Evolutionary conservation across 2,797 vertebrate species (phyloP).

Genomic region (Macropus fuliginosus): DNA sequence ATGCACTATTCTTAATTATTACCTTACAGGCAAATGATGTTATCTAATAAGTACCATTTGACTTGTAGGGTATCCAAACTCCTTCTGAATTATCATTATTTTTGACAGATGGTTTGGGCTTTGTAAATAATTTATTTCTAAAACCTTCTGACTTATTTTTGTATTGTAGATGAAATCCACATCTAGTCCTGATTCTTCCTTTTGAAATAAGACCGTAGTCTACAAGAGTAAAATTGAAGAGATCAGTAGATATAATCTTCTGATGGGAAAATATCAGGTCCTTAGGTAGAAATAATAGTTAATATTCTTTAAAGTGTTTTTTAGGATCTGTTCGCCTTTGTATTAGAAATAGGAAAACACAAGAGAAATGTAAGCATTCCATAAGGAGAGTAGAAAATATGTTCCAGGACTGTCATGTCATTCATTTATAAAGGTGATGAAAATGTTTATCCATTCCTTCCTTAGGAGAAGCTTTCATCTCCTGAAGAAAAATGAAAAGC

Average conservation of each 20-base stretch:
- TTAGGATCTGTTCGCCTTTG: slow-evolving; percentile 70
- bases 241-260: slow-evolving; percentile 15
- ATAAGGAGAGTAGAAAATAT: slow-evolving; percentile 73
- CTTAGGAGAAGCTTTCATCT: slow-evolving; percentile 98
- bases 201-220: slow-evolving; percentile 35
- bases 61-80: slow-evolving; percentile 43
- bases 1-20: slow-evolving; percentile 32
- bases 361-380: slow-evolving; percentile 67
- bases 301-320: slow-evolving; percentile 68
- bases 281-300: slow-evolving; percentile 59
- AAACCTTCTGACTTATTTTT: slow-evolving; percentile 23
- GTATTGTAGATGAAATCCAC: slow-evolving; percentile 5
- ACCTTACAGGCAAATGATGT: slow-evolving; percentile 16
- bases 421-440: slow-evolving; percentile 74
- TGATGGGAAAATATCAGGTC: slow-evolving; percentile 34
- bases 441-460: slow-evolving; percentile 80
- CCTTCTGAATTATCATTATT: slow-evolving; percentile 6
- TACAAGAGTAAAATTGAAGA: slow-evolving; percentile 38
- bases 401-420: slow-evolving; percentile 69
- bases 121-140: slow-evolving; percentile 51
- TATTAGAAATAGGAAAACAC: slow-evolving; percentile 76
- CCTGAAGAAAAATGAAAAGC: slow-evolving; percentile 98
- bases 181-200: slow-evolving; percentile 42
- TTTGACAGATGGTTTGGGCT: slow-evolving; percentile 32
- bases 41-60: slow-evolving; percentile 46